Evolutionary conservation across 2,113 vertebrate species (phyloP), one percentile per base, ranked within the genome.

Genomic region (Pseudonaja textilis): DNA sequence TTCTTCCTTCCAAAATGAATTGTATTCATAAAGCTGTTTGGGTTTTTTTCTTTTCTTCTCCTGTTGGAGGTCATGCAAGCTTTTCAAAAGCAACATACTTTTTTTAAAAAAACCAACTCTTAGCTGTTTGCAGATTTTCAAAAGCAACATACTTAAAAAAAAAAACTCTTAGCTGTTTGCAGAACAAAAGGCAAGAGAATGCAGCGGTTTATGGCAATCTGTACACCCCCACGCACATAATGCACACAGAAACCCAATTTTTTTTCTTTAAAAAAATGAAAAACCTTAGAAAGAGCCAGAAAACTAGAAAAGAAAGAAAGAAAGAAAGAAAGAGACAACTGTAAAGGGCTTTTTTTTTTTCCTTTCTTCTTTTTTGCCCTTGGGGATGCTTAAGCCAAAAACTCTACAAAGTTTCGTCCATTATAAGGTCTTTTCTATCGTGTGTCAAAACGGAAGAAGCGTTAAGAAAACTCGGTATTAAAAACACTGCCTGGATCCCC

Each of bases 201-300:
- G 92, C 92, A 95, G 92, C 95, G 93, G 64, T 94, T 96, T 96
- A 97, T 96, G 96, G 96, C 96, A 96, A 95, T 93, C 95, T 95
- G 88, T 95, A 96, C 8, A 23, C 45, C 16, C 6, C 26, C 42
- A 12, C 26, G 50, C 8, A 57, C 23, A 85, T 9, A 61, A 56
- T 50, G 52, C 26, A 42, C 50, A 2, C 29, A n/a, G 94, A 56
- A 56, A n/a, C 16, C 54, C n/a, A 57, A 12, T n/a, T 34, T 55
- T 55, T 34, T 39, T 88, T 29, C 94, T 94, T 95, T 95, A 93
- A 95, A 92, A 94, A 93, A 95, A 91, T 69, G 29, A 42, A 42
- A 59, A 61, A 34, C 0, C 22, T 52, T 26, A 25, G 88, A n/a
- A 69, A 92, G 88, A 26, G 94, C 12, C 55, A 52, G 55, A 64